These are phyloP conservation scores for Pseudachorutes palmiensis DNA, from an alignment of 1,140 invertebrate genomes.

Conservation along the genomic window DNA sequence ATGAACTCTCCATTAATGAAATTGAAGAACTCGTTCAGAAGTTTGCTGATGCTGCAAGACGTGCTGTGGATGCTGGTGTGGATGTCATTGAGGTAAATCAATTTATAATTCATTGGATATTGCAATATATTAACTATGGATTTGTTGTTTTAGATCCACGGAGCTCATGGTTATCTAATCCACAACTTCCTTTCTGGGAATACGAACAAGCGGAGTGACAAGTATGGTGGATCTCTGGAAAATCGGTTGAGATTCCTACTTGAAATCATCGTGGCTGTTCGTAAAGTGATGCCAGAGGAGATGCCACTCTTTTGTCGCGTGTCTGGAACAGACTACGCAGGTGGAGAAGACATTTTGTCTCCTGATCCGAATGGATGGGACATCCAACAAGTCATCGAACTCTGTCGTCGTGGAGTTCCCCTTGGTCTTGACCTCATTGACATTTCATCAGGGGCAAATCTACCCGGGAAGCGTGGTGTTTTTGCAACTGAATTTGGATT, in stretches of 20 bases:
- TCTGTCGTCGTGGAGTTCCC: conserved; percentile 11
- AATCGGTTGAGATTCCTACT: conserved; percentile 10
- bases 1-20: not conserved
- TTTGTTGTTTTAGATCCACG: conserved; percentile 8
- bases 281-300: conserved; percentile 12
- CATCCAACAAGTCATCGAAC: conserved; percentile 19
- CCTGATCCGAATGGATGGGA: conserved; percentile 20
- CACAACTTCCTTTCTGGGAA: conserved; percentile 5
- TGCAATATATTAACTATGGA: not conserved
- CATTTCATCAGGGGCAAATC: conserved; percentile 17
- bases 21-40: conserved; percentile 17
- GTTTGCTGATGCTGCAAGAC: conserved; percentile 4
- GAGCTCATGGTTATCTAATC: conserved; percentile 12
- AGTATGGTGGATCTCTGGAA: conserved; percentile 6
- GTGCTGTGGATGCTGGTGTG: conserved; percentile 14
- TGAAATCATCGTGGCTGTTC: conserved; percentile 8
- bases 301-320: conserved; percentile 20
- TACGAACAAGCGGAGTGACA: conserved; percentile 9
- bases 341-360: not conserved
- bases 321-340: conserved; percentile 19
- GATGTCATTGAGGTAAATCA: conserved; percentile 23
- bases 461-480: not conserved
- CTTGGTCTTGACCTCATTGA: conserved; percentile 22
- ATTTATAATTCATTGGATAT: not conserved
- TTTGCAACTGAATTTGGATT: conserved; percentile 16